A percentile compares a stretch with the other conserved stretches of the same genome.
Evolutionary conservation across 2,797 vertebrate species (phyloP).

Genomic region (Esox lucius): DNA sequence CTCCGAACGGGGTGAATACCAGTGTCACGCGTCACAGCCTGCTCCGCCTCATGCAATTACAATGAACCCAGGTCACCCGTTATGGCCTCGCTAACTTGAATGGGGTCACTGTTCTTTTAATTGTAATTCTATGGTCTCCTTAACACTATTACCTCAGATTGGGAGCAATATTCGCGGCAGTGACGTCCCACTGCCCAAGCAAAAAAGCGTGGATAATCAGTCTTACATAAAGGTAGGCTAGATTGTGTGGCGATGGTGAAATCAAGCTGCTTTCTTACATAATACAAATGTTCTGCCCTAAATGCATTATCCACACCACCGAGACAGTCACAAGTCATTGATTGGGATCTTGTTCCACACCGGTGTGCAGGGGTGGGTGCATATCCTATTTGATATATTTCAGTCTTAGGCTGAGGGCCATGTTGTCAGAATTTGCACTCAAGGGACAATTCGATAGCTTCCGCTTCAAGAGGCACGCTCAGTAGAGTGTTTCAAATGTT

Average conservation of each 20-base stretch:
- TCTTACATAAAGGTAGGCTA: conserved; percentile 26
- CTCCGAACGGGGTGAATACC: background rate
- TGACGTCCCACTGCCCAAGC: conserved; percentile 12
- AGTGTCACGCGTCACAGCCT: background rate
- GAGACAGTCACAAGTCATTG: conserved; percentile 61
- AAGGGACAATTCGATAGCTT: background rate
- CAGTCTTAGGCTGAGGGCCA: background rate
- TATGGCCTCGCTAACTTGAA: background rate
- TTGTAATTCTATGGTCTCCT: background rate
- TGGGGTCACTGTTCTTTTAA: background rate
- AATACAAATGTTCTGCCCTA: conserved; percentile 46
- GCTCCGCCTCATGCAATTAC: background rate
- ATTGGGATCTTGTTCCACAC: conserved; percentile 60
- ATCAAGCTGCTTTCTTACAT: conserved; percentile 38
- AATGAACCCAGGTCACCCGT: background rate
- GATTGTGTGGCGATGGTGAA: conserved; percentile 23
- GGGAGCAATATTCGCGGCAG: conserved; percentile 4
- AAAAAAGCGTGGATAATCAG: conserved; percentile 41
- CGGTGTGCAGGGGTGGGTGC: conserved; percentile 17
- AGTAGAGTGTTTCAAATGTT: background rate
- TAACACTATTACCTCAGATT: background rate
- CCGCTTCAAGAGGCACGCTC: background rate
- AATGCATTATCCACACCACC: conserved; percentile 51
- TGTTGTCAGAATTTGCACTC: background rate
- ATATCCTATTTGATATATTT: background rate